These are phyloP conservation scores for Saimiri boliviensis DNA, from an alignment of 2,113 vertebrate species.

Conservation along the genomic window DNA sequence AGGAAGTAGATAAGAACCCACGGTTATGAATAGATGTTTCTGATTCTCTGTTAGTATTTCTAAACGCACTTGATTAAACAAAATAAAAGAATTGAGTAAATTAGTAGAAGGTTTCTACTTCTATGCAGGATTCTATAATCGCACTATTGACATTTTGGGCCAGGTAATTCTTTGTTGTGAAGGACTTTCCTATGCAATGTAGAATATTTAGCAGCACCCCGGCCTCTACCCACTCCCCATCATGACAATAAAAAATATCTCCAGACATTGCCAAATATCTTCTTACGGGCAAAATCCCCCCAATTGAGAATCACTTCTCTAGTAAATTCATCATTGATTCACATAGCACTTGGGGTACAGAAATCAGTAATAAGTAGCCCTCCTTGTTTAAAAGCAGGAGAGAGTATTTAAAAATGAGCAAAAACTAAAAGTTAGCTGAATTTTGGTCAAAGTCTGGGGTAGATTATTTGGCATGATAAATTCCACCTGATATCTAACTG, in stretches of 20 bases:
- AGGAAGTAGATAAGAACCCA: neutral
- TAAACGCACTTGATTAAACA: neutral
- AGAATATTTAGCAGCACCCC: neutral
- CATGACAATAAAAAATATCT: neutral
- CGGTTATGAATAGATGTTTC: neutral
- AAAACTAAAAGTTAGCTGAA: neutral
- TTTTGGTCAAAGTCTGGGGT: neutral
- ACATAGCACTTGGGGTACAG: neutral
- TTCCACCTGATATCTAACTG: neutral
- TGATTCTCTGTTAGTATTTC: neutral
- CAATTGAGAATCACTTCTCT: neutral
- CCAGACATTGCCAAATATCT: neutral
- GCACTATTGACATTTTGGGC: neutral
- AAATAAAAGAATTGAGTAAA: neutral
- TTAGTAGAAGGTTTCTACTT: neutral
- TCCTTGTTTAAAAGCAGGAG: neutral
- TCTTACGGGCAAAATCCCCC: neutral
- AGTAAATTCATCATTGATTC: neutral
- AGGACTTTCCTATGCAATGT: neutral
- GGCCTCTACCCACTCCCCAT: neutral
- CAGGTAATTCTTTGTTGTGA: neutral
- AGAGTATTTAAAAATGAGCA: neutral
- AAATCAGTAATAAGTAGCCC: neutral
- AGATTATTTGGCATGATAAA: too few species aligned
- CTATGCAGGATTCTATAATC: neutral